Evolutionary conservation across 2,113 vertebrate species (phyloP).

Genomic region (Phasianus colchicus): DNA sequence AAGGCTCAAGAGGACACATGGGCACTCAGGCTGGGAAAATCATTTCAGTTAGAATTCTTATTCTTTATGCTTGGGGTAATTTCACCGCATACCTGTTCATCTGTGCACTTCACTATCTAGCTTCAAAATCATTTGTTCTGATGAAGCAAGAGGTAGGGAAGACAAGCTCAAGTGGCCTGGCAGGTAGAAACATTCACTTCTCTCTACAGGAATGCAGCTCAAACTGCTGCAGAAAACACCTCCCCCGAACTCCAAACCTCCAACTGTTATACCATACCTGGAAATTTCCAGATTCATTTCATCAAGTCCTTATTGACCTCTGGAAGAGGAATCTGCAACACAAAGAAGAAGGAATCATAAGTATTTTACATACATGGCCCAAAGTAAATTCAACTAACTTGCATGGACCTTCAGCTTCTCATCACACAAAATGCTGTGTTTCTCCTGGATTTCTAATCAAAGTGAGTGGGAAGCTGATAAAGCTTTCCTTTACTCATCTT

Average conservation of each 20-base stretch:
- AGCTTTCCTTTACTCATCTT: neutral
- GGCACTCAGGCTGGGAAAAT: neutral
- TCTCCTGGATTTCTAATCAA: neutral
- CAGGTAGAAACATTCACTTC: too few relatives aligned
- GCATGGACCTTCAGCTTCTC: neutral
- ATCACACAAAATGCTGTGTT: neutral
- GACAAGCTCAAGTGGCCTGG: neutral
- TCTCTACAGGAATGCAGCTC: accelerated
- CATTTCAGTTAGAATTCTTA: neutral
- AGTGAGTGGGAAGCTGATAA: neutral
- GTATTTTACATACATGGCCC: neutral
- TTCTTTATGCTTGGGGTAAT: neutral
- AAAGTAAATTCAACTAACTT: neutral
- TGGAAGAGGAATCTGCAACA: neutral
- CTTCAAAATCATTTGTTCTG: neutral
- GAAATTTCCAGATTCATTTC: neutral
- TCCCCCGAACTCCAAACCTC: neutral
- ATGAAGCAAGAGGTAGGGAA: neutral
- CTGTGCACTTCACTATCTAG: neutral
- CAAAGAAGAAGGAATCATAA: neutral
- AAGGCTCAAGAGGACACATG: neutral
- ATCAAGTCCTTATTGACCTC: neutral
- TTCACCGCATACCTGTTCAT: neutral
- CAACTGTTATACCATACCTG: neutral
- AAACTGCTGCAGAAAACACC: neutral